Conservation (phyloP, 2,113 vertebrate species). For the Nycticorax nycticorax region DNA sequence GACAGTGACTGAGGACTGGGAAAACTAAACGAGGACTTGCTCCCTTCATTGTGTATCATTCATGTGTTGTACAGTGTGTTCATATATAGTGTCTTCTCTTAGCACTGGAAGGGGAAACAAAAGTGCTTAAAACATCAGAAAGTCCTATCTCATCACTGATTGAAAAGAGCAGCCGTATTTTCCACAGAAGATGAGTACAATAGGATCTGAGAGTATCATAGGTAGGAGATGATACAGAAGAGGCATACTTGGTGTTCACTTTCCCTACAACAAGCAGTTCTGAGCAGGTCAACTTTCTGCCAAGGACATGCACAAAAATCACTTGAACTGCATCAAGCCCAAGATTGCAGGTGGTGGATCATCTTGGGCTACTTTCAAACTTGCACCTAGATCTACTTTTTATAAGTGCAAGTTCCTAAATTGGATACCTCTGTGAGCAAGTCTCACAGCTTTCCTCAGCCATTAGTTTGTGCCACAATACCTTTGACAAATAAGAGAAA, state of each 20-base stretch:
- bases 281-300: neutral
- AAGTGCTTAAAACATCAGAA: neutral
- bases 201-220: neutral
- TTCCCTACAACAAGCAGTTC: neutral
- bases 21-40: neutral
- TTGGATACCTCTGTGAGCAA: neutral
- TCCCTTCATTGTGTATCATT: neutral
- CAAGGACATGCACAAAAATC: neutral
- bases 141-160: neutral
- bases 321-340: neutral
- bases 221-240: neutral
- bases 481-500: neutral
- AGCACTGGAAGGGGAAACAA: neutral
- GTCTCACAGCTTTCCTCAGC: neutral
- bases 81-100: neutral
- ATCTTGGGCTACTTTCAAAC: neutral
- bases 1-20: neutral
- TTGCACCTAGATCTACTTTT: neutral
- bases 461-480: neutral
- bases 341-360: neutral
- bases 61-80: neutral
- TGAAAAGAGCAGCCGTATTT: neutral
- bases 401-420: neutral
- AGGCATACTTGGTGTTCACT: fast-evolving
- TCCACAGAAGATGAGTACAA: neutral